A percentile compares a stretch with the other conserved stretches of the same genome.
phyloP scores from a whole-genome alignment of 2,888 invertebrate species.

The Metopia argyrocephala region DNA sequence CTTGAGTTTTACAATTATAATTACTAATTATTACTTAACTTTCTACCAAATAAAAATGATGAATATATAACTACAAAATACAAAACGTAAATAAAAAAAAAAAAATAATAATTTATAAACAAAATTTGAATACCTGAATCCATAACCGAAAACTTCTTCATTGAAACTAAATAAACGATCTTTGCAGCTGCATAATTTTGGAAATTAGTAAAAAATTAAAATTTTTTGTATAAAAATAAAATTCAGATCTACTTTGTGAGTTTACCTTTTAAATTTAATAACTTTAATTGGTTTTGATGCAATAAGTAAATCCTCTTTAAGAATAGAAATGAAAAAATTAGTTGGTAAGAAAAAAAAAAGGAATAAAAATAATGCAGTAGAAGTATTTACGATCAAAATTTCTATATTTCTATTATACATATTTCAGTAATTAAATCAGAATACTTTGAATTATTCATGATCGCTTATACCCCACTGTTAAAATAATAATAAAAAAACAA shows the following conservation, averaged over 20 bases:
- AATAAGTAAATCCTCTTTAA: constrained; percentile 75
- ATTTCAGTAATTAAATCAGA: not conserved
- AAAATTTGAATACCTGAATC: constrained; percentile 73
- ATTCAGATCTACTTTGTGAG: constrained; percentile 23
- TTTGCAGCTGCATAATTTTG: constrained; percentile 88
- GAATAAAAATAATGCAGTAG: not conserved
- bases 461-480: not conserved
- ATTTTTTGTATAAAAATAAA: constrained; percentile 51
- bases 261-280: constrained; percentile 76
- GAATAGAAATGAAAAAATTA: constrained; percentile 42
- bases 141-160: constrained; percentile 84
- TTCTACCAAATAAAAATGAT: not conserved
- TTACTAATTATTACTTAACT: not conserved
- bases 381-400: constrained; percentile 25
- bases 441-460: not conserved
- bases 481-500: not conserved
- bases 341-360: not conserved
- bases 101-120: not conserved
- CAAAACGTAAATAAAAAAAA: constrained; percentile 14
- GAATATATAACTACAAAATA: not conserved
- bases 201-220: constrained; percentile 60
- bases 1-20: too few relatives aligned
- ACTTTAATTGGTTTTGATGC: constrained; percentile 74
- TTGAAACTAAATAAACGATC: constrained; percentile 89
- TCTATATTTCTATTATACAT: not conserved